These are phyloP conservation scores for Anguilla rostrata DNA, from an alignment of 2,113 vertebrate species.

Conservation along the genomic window DNA sequence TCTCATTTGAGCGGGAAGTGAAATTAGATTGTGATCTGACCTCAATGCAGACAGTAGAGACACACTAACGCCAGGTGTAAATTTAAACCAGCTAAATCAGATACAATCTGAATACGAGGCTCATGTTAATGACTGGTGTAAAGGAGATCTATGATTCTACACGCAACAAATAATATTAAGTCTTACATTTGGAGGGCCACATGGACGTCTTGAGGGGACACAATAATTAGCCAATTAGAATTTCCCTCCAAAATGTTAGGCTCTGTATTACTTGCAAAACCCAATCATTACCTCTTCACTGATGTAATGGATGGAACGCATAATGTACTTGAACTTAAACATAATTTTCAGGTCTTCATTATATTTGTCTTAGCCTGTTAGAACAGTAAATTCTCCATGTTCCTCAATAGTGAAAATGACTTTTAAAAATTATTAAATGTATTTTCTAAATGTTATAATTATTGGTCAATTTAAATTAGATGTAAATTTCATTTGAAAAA, in stretches of 20 bases:
- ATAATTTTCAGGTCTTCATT: not conserved
- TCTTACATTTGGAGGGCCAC: constrained; percentile 1
- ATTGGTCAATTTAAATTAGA: not conserved
- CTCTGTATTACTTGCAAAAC: not conserved
- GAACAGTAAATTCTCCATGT: not conserved
- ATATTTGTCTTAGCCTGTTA: not conserved
- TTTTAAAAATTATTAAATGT: not conserved
- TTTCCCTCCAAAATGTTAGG: not conserved
- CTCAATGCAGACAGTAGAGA: too few relatives aligned
- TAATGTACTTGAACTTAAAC: not conserved
- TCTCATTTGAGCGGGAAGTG: too few relatives aligned
- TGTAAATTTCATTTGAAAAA: not conserved
- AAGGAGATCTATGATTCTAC: not conserved
- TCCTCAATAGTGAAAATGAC: not conserved
- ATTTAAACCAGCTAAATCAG: too few relatives aligned
- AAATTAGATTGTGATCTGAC: too few relatives aligned
- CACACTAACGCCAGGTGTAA: too few relatives aligned
- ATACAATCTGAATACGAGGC: too few relatives aligned
- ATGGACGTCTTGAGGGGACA: not conserved
- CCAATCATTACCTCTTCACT: not conserved
- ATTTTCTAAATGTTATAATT: not conserved
- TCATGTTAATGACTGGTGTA: too few relatives aligned
- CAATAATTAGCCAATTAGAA: not conserved
- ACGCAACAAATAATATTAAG: not conserved
- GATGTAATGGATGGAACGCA: not conserved